Base-by-base conservation (phyloP, 2,113 vertebrate species). In the Microcebus lehilahytsara region DNA sequence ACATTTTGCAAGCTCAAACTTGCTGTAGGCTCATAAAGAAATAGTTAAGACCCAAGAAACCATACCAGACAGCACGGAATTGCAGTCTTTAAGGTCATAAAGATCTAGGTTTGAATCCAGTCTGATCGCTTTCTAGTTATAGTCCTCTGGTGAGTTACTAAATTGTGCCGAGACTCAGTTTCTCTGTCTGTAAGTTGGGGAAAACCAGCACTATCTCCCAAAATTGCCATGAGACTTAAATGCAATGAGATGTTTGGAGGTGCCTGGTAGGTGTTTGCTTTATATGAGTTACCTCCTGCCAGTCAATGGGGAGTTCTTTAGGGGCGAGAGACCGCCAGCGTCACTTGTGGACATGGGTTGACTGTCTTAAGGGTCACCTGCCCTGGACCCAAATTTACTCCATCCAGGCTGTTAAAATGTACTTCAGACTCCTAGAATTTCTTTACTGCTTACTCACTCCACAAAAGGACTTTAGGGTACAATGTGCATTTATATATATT, bases 21-120 rank as follows among this genome's bases (percentile, higher is more conserved):
- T 79, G 14, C 42, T 66, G 12, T 13, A 80, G 83, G 34, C 10
- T 30, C 3, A 37, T 81, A 14, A 85, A 7, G n/a, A 34, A 58
- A 30, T 7, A 62, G 46, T 6, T 0, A 8, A 20, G 51, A 5
- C 27, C 32, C 42, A 75, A 53, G 51, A 37, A n/a, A 34, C 0
- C 5, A 64, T 71, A 37, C 37, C 9, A 49, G 69, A 71, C 2
- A 11, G 8, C 6, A 23, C 40, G 93, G 22, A 85, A 37, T 3
- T 42, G 11, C 34, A 49, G 62, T 42, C 20, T 32, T 49, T 30
- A 71, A n/a, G 51, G 42, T 72, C 19, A 27, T 13, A 34, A 93
- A 69, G n/a, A 79, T 34, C 42, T 92, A 14, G 71, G 10, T 71
- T 93, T 66, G 49, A 67, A 23, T 58, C 30, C n/a, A 90, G 53